Percentiles rank a stretch among this genome's conserved stretches.
Evolutionary conservation across 1,140 invertebrate genomes (phyloP).

Genomic region (Hesperophylax magnus): DNA sequence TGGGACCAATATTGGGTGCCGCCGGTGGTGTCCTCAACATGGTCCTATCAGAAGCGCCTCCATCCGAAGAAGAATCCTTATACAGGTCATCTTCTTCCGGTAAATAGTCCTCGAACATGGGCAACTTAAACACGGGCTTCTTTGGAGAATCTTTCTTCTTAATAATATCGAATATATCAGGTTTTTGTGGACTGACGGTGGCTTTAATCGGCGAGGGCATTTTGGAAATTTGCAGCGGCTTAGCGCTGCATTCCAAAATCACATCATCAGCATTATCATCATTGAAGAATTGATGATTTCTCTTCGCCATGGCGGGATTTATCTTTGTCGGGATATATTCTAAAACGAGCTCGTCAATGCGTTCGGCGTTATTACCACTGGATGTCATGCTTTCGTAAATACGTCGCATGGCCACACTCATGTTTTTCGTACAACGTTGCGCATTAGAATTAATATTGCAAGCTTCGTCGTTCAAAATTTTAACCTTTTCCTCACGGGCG

Average conservation of each 20-base stretch:
- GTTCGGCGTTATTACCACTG: background rate
- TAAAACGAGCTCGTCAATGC: constrained; percentile 7
- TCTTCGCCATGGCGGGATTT: constrained; percentile 63
- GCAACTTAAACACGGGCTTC: constrained; percentile 8
- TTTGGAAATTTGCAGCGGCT: background rate
- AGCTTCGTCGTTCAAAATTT: background rate
- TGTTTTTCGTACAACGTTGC: constrained; percentile 37
- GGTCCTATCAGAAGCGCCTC: constrained; percentile 41
- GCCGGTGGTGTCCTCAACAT: constrained; percentile 53
- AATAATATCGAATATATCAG: constrained; percentile 1
- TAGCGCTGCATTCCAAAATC: constrained; percentile 19
- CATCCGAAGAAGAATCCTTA: constrained; percentile 61
- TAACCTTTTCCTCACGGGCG: background rate
- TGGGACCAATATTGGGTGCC: constrained; percentile 55
- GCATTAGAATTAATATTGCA: background rate
- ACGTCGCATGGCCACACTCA: constrained; percentile 48
- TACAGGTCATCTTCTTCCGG: constrained; percentile 68
- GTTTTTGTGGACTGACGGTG: background rate
- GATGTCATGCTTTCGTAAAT: constrained; percentile 48
- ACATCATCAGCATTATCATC: constrained; percentile 62
- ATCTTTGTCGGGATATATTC: constrained; percentile 69
- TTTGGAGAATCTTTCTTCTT: background rate
- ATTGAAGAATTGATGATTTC: constrained; percentile 68
- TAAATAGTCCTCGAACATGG: constrained; percentile 44
- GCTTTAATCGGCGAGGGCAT: background rate